Base-by-base conservation (phyloP, 2,888 invertebrate species). In the Ditula angustiorana region DNA sequence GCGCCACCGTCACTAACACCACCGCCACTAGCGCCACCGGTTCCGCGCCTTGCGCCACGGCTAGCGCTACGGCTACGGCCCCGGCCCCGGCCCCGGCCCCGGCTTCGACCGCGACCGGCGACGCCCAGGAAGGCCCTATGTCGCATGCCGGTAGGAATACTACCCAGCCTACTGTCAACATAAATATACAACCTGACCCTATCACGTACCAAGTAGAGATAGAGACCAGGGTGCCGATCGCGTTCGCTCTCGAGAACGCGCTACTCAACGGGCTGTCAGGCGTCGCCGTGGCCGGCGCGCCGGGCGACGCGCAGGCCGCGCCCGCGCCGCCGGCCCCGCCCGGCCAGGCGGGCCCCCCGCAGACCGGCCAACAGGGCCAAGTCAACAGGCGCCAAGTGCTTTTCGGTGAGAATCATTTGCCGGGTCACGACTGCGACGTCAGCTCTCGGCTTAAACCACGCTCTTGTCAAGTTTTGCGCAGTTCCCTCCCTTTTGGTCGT, bases 201-300 rank as follows among this genome's bases (percentile, higher is more conserved):
- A 69, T 81, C 58, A 81, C 80, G 0, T 86, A 85, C 66, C 87
- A 87, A 78, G 80, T 88, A 67, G 88, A 87, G 69, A 86, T 88
- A 68, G 88, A 85, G 64, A 82, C 86, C 30, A 77, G 84, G 70
- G 81, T 87, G 63, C 86, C 87, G 5, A 78, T 87, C 21, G 81
- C 86, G 37, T 74, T 85, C 56, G 83, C 85, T 26, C 69, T 86
- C 33, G 86, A 85, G 60, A 82, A 76, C 61, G 74, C 78, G 41
- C 65, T 84, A 56, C 66, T 82, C 19, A 79, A 74, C 69, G 82
- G 77, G 50, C 57, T 82, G 65, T 72, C 75, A 19, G 50, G 28
- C 50, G 75, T 74, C 41, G 69, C 73, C 2, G 74, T 73, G 8
- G 13, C 60, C 23, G 10, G 10, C 4, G 23, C 52, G n/a, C 21